Conservation (phyloP, 2,113 vertebrate genomes). For the Cathartes aura region DNA sequence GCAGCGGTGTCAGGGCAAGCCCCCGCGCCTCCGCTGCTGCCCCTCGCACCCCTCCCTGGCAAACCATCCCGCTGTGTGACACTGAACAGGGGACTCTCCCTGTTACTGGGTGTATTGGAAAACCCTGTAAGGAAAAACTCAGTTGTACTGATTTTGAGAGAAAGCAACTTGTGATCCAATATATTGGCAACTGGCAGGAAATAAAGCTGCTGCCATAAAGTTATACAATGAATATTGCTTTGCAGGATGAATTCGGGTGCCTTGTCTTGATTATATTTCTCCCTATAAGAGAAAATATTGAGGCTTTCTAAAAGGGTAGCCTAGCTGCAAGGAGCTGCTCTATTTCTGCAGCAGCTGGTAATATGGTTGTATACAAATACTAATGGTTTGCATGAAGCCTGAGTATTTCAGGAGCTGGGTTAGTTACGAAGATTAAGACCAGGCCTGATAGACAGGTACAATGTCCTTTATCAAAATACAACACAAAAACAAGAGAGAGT, state of each 20-base stretch:
- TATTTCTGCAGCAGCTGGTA: neutral
- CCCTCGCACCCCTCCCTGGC: neutral
- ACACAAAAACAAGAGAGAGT: neutral
- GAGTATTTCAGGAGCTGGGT: neutral
- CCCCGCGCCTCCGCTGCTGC: fast-evolving
- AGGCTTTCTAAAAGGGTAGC: neutral
- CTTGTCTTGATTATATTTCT: neutral
- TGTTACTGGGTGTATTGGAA: fast-evolving
- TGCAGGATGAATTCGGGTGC: neutral
- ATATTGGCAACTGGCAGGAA: neutral
- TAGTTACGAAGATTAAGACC: neutral
- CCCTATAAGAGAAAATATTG: neutral
- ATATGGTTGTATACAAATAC: neutral
- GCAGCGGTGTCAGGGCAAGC: too few relatives aligned
- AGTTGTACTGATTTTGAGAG: neutral
- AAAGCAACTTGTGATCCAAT: neutral
- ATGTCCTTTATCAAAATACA: conserved; percentile 1
- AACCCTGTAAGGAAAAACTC: neutral
- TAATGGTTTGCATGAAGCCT: neutral
- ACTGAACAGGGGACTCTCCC: neutral
- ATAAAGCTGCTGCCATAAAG: neutral
- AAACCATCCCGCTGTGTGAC: neutral
- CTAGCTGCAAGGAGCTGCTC: neutral
- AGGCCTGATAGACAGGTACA: neutral
- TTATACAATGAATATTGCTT: neutral